Conservation (phyloP, 2,797 vertebrate genomes). For the Alfaro cultratus region DNA sequence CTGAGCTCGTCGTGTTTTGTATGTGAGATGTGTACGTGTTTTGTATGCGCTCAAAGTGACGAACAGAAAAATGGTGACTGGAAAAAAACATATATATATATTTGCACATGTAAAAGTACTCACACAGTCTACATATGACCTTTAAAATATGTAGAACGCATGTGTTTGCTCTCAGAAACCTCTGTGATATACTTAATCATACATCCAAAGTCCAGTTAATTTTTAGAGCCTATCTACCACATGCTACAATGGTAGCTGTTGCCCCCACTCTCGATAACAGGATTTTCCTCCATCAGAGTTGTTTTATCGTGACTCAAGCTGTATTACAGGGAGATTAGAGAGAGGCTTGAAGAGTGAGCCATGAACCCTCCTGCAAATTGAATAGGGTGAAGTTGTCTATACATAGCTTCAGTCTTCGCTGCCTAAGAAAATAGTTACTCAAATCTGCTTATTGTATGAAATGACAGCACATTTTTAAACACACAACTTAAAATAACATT, state of each 20-base stretch:
- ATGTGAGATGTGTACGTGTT: neutral
- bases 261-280: constrained; percentile 56
- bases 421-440: neutral
- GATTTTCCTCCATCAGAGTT: constrained; percentile 71
- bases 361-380: constrained; percentile 47
- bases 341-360: constrained; percentile 52
- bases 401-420: constrained; percentile 16
- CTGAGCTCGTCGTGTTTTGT: constrained; percentile 30
- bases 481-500: neutral
- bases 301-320: constrained; percentile 77
- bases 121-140: neutral
- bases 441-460: neutral
- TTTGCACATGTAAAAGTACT: constrained; percentile 5
- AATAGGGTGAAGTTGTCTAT: constrained; percentile 17
- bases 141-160: neutral
- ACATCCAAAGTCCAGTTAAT: constrained; percentile 53
- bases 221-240: constrained; percentile 57
- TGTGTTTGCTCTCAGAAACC: constrained; percentile 24
- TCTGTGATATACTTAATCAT: constrained; percentile 53
- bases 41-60: constrained; percentile 6
- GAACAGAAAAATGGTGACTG: neutral
- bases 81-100: neutral
- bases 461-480: neutral
- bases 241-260: constrained; percentile 47
- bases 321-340: constrained; percentile 75